These are phyloP conservation scores for Hafferia zeledoni DNA, from an alignment of 2,797 vertebrate species.

Conservation along the genomic window DNA sequence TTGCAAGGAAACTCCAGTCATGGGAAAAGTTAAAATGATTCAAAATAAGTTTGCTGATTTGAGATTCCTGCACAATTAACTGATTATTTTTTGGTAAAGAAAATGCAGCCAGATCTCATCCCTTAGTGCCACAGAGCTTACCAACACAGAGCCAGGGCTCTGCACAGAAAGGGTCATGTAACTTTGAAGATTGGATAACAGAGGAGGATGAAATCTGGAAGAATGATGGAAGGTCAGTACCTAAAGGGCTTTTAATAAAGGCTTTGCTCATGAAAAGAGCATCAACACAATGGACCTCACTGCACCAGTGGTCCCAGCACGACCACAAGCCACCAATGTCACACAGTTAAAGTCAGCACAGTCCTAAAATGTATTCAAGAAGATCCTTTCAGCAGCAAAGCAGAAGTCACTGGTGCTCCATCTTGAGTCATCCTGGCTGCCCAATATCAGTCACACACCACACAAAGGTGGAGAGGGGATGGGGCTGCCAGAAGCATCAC, in stretches of 20 bases:
- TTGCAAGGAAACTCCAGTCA: background rate
- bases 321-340: accelerated
- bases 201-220: background rate
- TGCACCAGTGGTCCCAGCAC: accelerated
- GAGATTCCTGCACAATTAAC: background rate
- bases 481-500: background rate
- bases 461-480: background rate
- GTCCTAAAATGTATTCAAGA: background rate
- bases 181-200: background rate
- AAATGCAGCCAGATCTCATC: background rate
- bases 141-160: background rate
- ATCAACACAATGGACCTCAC: background rate
- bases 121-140: background rate
- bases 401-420: background rate
- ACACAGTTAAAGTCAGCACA: accelerated
- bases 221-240: background rate
- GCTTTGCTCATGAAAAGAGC: background rate
- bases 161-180: background rate
- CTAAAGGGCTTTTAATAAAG: background rate
- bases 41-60: background rate
- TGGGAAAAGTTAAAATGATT: background rate
- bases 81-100: background rate
- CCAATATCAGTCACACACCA: background rate
- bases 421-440: background rate
- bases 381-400: background rate